A percentile compares a stretch with the other conserved stretches of the same genome.
phyloP scores from a whole-genome alignment of 1,140 invertebrate species.

The Trichoplusia ni region DNA sequence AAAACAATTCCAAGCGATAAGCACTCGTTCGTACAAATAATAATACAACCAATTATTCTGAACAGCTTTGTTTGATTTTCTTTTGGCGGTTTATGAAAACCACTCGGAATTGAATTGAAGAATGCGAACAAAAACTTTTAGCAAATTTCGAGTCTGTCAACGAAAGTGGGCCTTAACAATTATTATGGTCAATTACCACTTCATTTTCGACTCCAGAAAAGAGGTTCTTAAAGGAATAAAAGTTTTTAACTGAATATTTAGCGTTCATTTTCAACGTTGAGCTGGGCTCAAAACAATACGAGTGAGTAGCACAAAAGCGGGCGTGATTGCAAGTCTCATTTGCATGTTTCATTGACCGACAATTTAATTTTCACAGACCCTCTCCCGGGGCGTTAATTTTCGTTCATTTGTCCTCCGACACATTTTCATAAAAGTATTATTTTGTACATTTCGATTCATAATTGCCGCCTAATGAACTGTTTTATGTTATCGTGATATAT shows the following conservation, averaged over 20 bases:
- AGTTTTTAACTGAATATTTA: slow-evolving; percentile 28
- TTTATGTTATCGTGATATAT: slow-evolving; percentile 1
- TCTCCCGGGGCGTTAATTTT: slow-evolving; percentile 46
- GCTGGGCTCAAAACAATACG: slow-evolving; percentile 43
- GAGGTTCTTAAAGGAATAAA: slow-evolving; percentile 22
- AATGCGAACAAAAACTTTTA: slow-evolving; percentile 12
- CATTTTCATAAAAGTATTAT: slow-evolving; percentile 34
- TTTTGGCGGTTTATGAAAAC: neutral
- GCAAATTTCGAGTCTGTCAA: slow-evolving; percentile 13
- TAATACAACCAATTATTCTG: neutral
- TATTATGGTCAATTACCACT: slow-evolving; percentile 29
- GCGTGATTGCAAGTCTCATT: slow-evolving; percentile 61
- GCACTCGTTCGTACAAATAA: neutral
- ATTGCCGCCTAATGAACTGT: slow-evolving; percentile 24
- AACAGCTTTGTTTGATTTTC: neutral
- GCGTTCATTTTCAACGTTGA: slow-evolving; percentile 28
- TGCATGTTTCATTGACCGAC: slow-evolving; percentile 64
- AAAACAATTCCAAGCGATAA: too few relatives aligned
- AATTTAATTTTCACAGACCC: slow-evolving; percentile 55
- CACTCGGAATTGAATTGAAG: neutral
- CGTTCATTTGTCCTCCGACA: slow-evolving; percentile 43
- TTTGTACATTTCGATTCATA: slow-evolving; percentile 24
- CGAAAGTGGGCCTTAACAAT: slow-evolving; percentile 15
- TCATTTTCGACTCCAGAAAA: slow-evolving; percentile 21
- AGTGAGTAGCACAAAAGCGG: slow-evolving; percentile 47